phyloP scores from a whole-genome alignment of 2,888 invertebrate genomes.

The Metacarcinus magister region DNA sequence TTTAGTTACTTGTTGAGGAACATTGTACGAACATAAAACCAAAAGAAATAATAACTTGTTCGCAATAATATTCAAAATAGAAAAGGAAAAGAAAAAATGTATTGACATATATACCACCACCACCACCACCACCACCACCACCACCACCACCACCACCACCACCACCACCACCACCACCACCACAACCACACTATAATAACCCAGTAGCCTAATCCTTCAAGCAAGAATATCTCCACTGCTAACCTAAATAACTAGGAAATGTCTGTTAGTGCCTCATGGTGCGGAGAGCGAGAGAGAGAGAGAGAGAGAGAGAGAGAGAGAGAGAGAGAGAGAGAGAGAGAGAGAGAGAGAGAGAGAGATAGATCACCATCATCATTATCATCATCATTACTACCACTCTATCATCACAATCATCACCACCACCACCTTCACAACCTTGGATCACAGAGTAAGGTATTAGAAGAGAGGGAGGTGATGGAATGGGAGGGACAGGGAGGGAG shows the following conservation, averaged over 20 bases:
- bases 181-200: neutral
- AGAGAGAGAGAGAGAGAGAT: conserved; percentile 52
- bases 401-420: neutral
- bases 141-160: conserved; percentile 5
- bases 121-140: neutral
- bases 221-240: neutral
- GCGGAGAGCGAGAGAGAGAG: conserved; percentile 53
- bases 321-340: conserved; percentile 65
- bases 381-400: no score
- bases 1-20: no score
- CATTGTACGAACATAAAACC: no score
- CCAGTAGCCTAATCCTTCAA: neutral
- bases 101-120: neutral
- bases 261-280: neutral
- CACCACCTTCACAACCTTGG: neutral
- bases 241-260: neutral
- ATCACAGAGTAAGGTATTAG: no score
- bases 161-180: neutral
- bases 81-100: neutral
- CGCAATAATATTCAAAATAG: no score
- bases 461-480: neutral
- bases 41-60: no score
- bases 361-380: neutral
- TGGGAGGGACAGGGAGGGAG: neutral
- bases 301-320: conserved; percentile 59